Base-by-base conservation (phyloP, 2,113 vertebrate genomes). In the Alosa alosa region DNA sequence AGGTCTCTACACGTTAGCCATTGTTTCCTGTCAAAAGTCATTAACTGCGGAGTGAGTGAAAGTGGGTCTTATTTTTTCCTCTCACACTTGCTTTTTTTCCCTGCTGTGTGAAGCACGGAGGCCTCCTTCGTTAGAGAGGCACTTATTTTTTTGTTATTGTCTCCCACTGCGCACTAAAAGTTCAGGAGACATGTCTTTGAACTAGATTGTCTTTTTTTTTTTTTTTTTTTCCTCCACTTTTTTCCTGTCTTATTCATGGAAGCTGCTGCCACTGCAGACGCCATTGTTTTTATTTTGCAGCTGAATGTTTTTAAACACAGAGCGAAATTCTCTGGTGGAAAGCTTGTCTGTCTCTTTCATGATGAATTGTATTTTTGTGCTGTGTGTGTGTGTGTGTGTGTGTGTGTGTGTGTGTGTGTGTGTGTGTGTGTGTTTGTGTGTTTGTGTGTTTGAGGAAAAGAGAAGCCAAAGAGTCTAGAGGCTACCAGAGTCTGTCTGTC, bases 151-250 rank as follows among this genome's bases (percentile, higher is more conserved):
- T 78, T 78, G 72, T 78, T 78, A 78, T 78, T 78, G 31, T 75
- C 25, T 78, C 72, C 13, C 72, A 41, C 15, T 0, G 72, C 36
- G 13, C 31, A 4, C 36, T 78, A 78, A 78, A 78, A 78, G 72
- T 78, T 78, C 72, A 78, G 72, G 31, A 78, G 31, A 78, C 36
- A 78, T 39, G 11, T 78, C 72, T 78, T 78, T 78, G 72, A 78
- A 78, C 72, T 36, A 17, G 25, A 78, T 78, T 41, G 1, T 78
- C 36, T 78, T 75, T 36, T 75, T 72, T 75, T 68, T 25, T n/a
- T n/a, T n/a, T n/a, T n/a, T n/a, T n/a, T n/a, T n/a, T n/a, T n/a
- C 20, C 20, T 18, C 17, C 50, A 10, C 50, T 17, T 25, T 25
- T 68, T 31, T 7, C 13, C 3, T 31, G 25, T 72, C 31, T 39